Base-by-base conservation (phyloP, 1,140 invertebrate genomes). In the Drosophila ananassae region DNA sequence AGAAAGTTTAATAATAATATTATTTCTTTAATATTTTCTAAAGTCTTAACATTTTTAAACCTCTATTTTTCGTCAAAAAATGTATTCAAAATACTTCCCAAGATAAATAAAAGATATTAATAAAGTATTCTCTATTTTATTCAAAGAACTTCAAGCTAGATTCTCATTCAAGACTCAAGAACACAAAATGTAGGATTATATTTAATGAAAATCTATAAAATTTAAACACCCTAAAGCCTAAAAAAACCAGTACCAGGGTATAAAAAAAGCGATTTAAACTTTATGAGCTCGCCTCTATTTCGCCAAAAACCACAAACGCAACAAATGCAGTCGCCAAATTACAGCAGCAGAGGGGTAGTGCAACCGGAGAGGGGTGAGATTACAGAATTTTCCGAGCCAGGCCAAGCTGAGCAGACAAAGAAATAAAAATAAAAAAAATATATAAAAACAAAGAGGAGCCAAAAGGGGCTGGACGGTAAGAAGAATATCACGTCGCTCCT, bases 321-420 rank as follows among this genome's bases (percentile, higher is more conserved):
- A 67, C 82, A 85, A 85, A 85, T 85, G 82, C 68, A 84, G 57
- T 73, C 64, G 74, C 77, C 66, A 87, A 87, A 71, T 81, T 85
- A 73, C 77, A 60, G 72, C 75, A 72, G 54, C 68, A 12, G 56
- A 34, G 1, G 25, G 7, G 25, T 6, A 28, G 25, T 28, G 25
- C 25, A 28, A 6, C 25, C 7, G 25, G 25, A 5, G 4, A 28
- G 7, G 24, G 55, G 81, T 81, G n/a, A 75, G 87, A 81, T 85
- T 87, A 77, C 67, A 73, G 72, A 83, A 77, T 67, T 74, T 67
- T 28, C 50, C 53, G 34, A 9, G 25, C 4, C 7, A 59, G 22
- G 28, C 28, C 34, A 21, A 25, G 46, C 25, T 12, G 28, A 39
- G 41, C 13, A 34, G 48, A 59, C 37, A 37, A 64, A 58, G 55